Base-by-base conservation (phyloP, 30 jellyfish, hydroid and myxozoan genomes). In the Pelagia noctiluca region DNA sequence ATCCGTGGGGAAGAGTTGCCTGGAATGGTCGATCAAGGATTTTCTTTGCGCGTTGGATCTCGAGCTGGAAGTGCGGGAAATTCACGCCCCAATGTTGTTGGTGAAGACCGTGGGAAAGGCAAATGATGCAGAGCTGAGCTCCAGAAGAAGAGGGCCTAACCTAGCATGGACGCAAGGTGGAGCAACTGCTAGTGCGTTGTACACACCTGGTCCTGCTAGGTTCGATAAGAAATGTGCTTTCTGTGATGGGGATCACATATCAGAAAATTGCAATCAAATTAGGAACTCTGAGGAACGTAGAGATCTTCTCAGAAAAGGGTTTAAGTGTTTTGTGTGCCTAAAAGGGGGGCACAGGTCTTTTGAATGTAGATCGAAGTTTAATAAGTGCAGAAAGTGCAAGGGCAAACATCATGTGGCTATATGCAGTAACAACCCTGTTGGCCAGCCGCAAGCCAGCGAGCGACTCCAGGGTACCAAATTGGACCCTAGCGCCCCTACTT, bases 11-110 rank as follows among this genome's bases (percentile, higher is more conserved):
- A 66, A 66, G 22, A 31, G 25, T 18, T 10, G 61, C 22, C 29
- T 66, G 61, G 61, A 66, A 8, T 66, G 79, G 57, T 8, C 63
- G 3, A 8, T 66, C 18, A 35, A 66, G 11, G 79, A 66, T 4
- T 11, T 31, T 65, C 11, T 66, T 10, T 5, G 22, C 22, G 79
- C 10, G 12, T 66, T 66, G 79, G 61, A 31, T 25, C 57, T 31
- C 18, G 79, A 66, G 57, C 63, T 66, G 5, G 79, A 66, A 12
- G 61, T 66, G 25, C 61, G 64, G 18, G 79, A 66, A 28, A 3
- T 8, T n/a, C 57, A 66, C 61, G 8, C 61, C 5, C 63, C 57
- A 66, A n/a, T n/a, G n/a, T 31, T 66, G 22, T 11, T 66, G 79
- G 29, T 12, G 61, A 22, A 22, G 10, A 18, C 3, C 7, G 64